These are phyloP conservation scores for Rhinoptilus africanus DNA, from an alignment of 2,113 vertebrate species.

Conservation along the genomic window DNA sequence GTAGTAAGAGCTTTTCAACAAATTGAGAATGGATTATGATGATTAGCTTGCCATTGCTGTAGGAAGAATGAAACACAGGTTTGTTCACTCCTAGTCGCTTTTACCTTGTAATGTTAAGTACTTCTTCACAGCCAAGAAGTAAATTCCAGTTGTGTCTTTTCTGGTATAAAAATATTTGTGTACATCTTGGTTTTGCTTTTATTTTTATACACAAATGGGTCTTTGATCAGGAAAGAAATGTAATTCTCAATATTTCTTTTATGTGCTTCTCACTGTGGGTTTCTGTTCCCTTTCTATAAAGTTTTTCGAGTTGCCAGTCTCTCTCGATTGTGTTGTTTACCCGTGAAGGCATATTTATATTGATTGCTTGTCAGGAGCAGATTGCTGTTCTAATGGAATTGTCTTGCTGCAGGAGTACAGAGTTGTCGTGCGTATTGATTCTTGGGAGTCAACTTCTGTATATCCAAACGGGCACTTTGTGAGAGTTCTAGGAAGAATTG, in stretches of 20 bases:
- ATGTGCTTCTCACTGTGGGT: background rate
- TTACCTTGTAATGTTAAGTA: background rate
- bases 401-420: constrained; percentile 82
- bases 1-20: background rate
- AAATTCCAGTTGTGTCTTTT: background rate
- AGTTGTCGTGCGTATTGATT: constrained; percentile 92
- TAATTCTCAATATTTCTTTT: background rate
- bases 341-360: background rate
- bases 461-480: constrained; percentile 96
- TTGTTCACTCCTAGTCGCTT: background rate
- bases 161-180: background rate
- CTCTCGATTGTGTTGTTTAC: background rate
- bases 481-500: constrained; percentile 86
- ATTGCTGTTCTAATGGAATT: background rate
- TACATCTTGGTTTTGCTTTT: background rate
- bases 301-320: background rate
- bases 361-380: background rate
- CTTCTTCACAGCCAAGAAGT: background rate
- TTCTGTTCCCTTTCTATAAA: background rate
- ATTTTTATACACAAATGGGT: background rate
- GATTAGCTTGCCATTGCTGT: background rate
- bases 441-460: constrained; percentile 89
- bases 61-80: background rate
- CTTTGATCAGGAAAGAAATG: background rate
- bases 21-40: background rate